Evolutionary conservation across 2,888 invertebrate genomes (phyloP), one percentile per base, ranked within the genome.

Genomic region (Selenia dentaria): DNA sequence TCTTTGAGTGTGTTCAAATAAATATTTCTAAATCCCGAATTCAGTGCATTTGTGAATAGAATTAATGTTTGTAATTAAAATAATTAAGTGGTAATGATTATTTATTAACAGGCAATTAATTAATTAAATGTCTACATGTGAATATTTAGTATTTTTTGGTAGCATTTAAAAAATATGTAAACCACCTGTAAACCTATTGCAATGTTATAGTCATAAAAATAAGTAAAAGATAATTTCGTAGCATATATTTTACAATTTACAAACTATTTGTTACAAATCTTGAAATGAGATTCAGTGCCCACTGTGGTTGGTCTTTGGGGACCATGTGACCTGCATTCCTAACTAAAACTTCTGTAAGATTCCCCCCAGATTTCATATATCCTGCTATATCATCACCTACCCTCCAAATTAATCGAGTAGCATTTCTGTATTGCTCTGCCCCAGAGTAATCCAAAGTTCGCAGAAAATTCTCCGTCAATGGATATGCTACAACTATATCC

Each of bases 241-340:
- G n/a, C n/a, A n/a, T n/a, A n/a, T n/a, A n/a, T n/a, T n/a, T n/a
- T n/a, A n/a, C n/a, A n/a, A n/a, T n/a, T n/a, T n/a, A n/a, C 33
- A 47, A 39, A 20, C 46, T 79, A 39, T 79, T 74, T 6, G 62
- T 63, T 24, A 92, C 78, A 70, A 94, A 93, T 54, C 82, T 82
- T 29, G 80, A 87, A 24, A 94, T 91, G 64, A 94, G 73, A 62
- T 93, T 89, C 2, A 88, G 79, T 0, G 92, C 91, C 86, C 91
- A 92, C 50, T 88, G 81, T 0, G 94, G 93, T 57, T 93, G 92
- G 60, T 93, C 93, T 34, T 78, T 71, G 0, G 93, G 93, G 1
- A 93, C 92, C 91, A 96, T 94, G 65, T 96, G 96, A 0, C 96
- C 96, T 5, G 96, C 94, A 79, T 95, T 93, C 24, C 96, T 87